Conservation (phyloP, 1,140 invertebrate genomes). For the Drosophila virilis region DNA sequence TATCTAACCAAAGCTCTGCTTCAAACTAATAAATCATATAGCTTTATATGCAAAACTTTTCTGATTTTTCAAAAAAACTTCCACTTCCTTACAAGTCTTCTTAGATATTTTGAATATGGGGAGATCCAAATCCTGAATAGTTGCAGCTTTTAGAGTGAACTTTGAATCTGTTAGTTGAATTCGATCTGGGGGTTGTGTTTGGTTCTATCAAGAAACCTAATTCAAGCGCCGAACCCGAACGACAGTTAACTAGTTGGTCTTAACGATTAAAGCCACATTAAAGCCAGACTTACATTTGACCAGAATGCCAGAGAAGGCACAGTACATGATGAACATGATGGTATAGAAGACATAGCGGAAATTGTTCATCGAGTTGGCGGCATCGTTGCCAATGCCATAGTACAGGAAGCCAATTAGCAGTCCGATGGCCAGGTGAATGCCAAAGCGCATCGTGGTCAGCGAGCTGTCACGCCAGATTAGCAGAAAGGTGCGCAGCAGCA, state of each 20-base stretch:
- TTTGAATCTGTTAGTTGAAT: too few relatives aligned
- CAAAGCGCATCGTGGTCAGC: conserved; percentile 90
- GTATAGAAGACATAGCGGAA: conserved; percentile 92
- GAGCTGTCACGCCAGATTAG: conserved; percentile 85
- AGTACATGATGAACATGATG: conserved; percentile 94
- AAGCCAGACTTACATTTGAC: conserved; percentile 91
- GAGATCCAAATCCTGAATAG: too few relatives aligned
- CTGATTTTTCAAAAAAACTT: too few relatives aligned
- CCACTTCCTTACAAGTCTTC: too few relatives aligned
- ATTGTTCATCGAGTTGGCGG: conserved; percentile 89
- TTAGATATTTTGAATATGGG: too few relatives aligned
- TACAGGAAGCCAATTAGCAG: conserved; percentile 92
- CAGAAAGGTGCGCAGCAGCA: conserved; percentile 88
- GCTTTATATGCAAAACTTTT: too few relatives aligned
- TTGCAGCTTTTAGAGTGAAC: too few relatives aligned
- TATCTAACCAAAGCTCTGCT: too few relatives aligned
- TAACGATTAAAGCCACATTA: not conserved
- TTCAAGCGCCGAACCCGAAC: not conserved
- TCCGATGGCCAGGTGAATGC: conserved; percentile 91
- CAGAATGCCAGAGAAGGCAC: conserved; percentile 93
- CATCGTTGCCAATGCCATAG: conserved; percentile 92
- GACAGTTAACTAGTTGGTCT: not conserved
- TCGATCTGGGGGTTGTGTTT: too few relatives aligned
- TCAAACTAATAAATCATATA: too few relatives aligned
- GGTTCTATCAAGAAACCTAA: too few relatives aligned